Evolutionary conservation across 2,113 vertebrate species (phyloP), one percentile per base, ranked within the genome.

Genomic region (Megalops atlanticus): DNA sequence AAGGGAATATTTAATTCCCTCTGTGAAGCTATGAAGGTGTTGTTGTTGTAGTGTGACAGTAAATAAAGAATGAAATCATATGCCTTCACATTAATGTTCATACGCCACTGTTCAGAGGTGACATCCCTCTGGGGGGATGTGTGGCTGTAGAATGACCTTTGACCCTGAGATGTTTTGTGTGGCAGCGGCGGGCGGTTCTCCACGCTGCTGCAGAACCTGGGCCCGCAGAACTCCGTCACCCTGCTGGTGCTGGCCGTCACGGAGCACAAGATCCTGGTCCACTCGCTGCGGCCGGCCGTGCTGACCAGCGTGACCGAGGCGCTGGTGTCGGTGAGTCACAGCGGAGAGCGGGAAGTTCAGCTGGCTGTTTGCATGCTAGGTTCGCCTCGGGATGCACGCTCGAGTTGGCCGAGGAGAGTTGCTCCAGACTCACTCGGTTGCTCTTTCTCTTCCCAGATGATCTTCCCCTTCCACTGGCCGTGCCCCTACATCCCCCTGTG

Each of bases 391-490:
- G 36, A 10, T 52, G 39, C 68, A 0, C n/a, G 7, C 47, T 40
- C 24, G n/a, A 4, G 33, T 33, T 33, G 11, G 24, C 52, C 12
- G 11, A 27, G 58, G 33, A n/a, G 24, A 33, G 5, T n/a, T 24
- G 21, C 40, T 54, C 49, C 47, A 74, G 41, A 49, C 35, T 40
- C 6, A 1, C 15, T 58, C 49, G 39, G 2, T 80, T 45, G 72
- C 41, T 84, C 81, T 49, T 85, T 86, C 80, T 78, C 84, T 86
- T 85, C 90, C 76, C 91, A 99, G 98, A 98, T 99, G 97, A 99
- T 99, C 73, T 99, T 99, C 87, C 98, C 98, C 80, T 99, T 99
- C 92, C 98, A 99, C 64, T 99, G 98, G 98, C 98, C 97, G 0
- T 99, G 98, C 86, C 98, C 98, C 0, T 99, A 99, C 89, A 97